A percentile compares a stretch with the other conserved stretches of the same genome.
These are phyloP conservation scores for Halcyon badia DNA, from an alignment of 2,797 vertebrate genomes.

Conservation along the genomic window DNA sequence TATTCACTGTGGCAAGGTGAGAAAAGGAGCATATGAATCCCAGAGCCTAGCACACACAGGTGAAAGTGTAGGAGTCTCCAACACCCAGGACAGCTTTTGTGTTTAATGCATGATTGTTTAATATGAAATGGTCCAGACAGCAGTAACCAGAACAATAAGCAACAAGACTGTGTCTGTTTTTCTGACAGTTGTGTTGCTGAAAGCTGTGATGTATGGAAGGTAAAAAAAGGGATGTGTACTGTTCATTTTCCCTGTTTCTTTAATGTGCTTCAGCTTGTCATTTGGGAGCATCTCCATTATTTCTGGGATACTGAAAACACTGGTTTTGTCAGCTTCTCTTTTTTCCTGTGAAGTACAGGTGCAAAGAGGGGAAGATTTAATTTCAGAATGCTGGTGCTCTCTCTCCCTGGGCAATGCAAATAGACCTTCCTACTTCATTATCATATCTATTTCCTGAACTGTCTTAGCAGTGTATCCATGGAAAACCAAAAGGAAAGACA, in stretches of 20 bases:
- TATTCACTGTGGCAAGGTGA: background rate
- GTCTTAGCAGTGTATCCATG: background rate
- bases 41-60: background rate
- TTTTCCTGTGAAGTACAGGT: background rate
- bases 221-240: background rate
- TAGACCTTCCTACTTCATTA: background rate
- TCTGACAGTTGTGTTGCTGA: background rate
- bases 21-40: background rate
- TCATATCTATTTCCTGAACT: background rate
- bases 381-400: background rate
- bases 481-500: background rate
- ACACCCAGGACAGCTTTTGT: background rate
- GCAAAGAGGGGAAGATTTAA: constrained; percentile 19
- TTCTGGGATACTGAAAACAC: background rate
- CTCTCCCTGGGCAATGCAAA: background rate
- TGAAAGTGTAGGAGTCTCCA: background rate
- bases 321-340: background rate
- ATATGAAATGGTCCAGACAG: background rate
- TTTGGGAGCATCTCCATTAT: constrained; percentile 22
- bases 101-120: background rate
- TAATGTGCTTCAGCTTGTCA: background rate
- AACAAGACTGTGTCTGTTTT: background rate
- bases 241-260: background rate
- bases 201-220: background rate
- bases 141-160: background rate